Conservation (phyloP, 2,888 invertebrate genomes). For the Xanthia icteritia region DNA sequence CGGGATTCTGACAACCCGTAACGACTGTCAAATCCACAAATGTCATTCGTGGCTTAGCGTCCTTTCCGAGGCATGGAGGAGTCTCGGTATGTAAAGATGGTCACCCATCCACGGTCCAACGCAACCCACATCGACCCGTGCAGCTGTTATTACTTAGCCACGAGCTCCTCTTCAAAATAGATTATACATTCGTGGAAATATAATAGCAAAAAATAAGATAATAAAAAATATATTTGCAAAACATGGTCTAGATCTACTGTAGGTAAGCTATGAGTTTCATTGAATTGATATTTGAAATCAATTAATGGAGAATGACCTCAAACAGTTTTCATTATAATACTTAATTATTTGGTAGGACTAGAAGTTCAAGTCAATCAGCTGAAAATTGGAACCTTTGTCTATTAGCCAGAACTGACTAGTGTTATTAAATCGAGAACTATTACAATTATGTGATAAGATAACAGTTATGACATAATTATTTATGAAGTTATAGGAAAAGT, state of each 20-base stretch:
- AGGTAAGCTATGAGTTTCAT: background rate
- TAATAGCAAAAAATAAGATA: too few relatives aligned
- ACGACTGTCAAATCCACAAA: too few relatives aligned
- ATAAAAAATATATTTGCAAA: too few relatives aligned
- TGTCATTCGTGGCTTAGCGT: too few relatives aligned
- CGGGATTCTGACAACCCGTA: too few relatives aligned
- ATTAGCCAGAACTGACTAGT: background rate
- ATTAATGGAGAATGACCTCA: conserved; percentile 2
- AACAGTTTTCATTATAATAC: background rate
- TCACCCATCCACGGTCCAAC: too few relatives aligned
- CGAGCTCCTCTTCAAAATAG: too few relatives aligned
- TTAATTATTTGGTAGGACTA: background rate
- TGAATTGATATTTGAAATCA: conserved; percentile 1
- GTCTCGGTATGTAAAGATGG: too few relatives aligned
- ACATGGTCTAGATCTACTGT: background rate
- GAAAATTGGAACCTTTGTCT: background rate
- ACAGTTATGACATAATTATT: background rate
- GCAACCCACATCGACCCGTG: too few relatives aligned
- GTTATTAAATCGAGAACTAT: background rate
- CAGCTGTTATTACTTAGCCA: too few relatives aligned
- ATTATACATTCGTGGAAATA: too few relatives aligned
- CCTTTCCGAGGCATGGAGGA: too few relatives aligned
- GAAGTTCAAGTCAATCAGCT: background rate
- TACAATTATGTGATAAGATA: background rate
- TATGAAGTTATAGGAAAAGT: background rate